These are phyloP conservation scores for Drosophila maculinotata DNA, from an alignment of 2,888 invertebrate species.

Conservation along the genomic window DNA sequence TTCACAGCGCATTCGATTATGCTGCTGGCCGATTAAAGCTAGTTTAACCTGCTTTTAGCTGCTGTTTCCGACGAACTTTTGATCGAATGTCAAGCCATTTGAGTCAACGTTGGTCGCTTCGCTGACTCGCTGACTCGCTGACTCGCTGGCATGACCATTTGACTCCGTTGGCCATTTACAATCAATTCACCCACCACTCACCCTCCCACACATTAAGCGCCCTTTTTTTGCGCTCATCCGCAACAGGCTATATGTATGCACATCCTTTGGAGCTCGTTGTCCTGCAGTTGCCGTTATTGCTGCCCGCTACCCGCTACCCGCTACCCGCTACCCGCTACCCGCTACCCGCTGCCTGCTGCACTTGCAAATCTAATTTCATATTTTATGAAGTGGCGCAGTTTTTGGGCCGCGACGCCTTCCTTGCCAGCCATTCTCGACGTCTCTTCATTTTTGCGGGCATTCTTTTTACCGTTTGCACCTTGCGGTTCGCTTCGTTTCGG, in stretches of 20 bases:
- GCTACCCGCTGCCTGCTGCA: conserved; percentile 35
- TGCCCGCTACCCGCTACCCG: background rate
- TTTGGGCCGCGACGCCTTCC: conserved; percentile 37
- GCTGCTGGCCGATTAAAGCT: background rate
- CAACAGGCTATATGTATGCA: conserved; percentile 59
- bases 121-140: conserved; percentile 39
- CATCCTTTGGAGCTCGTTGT: conserved; percentile 46
- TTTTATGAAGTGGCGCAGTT: conserved; percentile 74
- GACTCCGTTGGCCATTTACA: conserved; percentile 37
- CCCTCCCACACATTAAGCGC: conserved; percentile 51
- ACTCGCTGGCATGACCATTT: conserved; percentile 60
- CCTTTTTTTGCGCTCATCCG: conserved; percentile 39
- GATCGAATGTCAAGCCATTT: conserved; percentile 78
- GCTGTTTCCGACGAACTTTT: conserved; percentile 64
- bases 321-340: background rate
- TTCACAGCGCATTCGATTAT: conserved; percentile 2
- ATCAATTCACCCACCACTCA: conserved; percentile 25
- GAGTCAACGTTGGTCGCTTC: conserved; percentile 61
- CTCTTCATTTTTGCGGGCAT: conserved; percentile 44
- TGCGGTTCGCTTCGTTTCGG: conserved; percentile 28
- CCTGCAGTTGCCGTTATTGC: conserved; percentile 13
- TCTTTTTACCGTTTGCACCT: conserved; percentile 56
- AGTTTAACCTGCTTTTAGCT: conserved; percentile 42
- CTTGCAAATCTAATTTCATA: conserved; percentile 79
- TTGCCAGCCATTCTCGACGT: conserved; percentile 28